Evolutionary conservation across 2,888 invertebrate genomes (phyloP).

Genomic region (Lagria hirta): DNA sequence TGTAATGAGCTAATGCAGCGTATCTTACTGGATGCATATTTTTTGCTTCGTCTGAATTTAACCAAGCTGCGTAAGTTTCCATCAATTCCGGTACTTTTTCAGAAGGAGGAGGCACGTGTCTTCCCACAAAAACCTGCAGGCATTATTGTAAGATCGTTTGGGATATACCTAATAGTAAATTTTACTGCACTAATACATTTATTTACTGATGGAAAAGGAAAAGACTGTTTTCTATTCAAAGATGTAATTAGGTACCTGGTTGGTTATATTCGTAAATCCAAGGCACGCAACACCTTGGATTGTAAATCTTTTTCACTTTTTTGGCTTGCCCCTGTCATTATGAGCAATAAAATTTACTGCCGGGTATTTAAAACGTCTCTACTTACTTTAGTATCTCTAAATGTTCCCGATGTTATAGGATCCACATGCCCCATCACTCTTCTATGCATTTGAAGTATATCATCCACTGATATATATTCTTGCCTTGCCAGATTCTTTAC

Average conservation of each 20-base stretch:
- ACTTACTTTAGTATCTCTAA: constrained; percentile 73
- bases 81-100: constrained; percentile 79
- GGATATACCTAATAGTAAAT: too few species aligned
- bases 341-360: too few species aligned
- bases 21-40: constrained; percentile 65
- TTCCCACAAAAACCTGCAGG: constrained; percentile 81
- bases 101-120: constrained; percentile 91
- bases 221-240: too few species aligned
- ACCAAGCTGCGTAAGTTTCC: constrained; percentile 88
- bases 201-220: too few species aligned
- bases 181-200: too few species aligned
- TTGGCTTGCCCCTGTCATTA: too few species aligned
- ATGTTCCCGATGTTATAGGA: constrained; percentile 86
- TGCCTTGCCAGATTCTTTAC: constrained; percentile 79
- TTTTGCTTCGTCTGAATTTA: constrained; percentile 84
- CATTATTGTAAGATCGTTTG: too few species aligned
- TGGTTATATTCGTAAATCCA: too few species aligned
- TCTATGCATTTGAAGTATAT: constrained; percentile 89
- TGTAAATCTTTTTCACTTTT: too few species aligned
- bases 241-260: too few species aligned
- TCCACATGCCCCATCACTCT: constrained; percentile 94
- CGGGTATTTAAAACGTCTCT: too few species aligned
- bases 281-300: too few species aligned
- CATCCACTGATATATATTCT: constrained; percentile 76
- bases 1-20: constrained; percentile 95